Evolutionary conservation across 2,797 vertebrate species (phyloP).

Genomic region (Potorous gilbertii): DNA sequence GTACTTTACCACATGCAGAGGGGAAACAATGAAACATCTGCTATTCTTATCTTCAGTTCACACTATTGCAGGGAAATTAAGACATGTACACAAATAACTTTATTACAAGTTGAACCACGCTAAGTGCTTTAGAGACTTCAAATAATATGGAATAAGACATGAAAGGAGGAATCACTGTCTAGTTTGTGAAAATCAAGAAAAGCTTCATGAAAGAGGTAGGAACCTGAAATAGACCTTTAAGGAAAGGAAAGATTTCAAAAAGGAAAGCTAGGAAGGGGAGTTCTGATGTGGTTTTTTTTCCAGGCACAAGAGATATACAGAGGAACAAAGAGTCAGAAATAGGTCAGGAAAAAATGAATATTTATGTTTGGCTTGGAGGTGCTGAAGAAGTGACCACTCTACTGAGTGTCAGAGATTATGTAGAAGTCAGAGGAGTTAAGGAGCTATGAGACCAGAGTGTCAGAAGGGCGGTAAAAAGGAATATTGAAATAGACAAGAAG

Average conservation of each 20-base stretch:
- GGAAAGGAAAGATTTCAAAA: neutral
- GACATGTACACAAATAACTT: neutral
- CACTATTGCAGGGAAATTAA: neutral
- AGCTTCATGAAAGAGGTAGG: neutral
- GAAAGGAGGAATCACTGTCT: neutral
- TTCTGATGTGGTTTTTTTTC: neutral
- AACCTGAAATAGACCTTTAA: neutral
- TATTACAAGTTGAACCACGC: neutral
- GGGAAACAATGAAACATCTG: neutral
- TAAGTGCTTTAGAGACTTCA: neutral
- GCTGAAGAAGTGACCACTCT: neutral
- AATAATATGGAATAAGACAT: neutral
- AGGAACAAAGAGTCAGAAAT: neutral
- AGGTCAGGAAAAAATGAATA: neutral
- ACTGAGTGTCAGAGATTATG: neutral
- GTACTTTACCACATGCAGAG: neutral
- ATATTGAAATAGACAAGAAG: neutral
- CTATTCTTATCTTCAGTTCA: neutral
- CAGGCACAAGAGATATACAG: neutral
- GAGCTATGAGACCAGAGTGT: neutral
- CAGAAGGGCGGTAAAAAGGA: neutral
- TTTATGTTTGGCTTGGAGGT: neutral
- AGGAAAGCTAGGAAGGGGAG: neutral
- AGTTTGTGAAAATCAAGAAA: neutral
- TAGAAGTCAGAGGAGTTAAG: neutral